Base-by-base conservation (phyloP, 2,888 invertebrate species). In the Coenonympha glycerion region DNA sequence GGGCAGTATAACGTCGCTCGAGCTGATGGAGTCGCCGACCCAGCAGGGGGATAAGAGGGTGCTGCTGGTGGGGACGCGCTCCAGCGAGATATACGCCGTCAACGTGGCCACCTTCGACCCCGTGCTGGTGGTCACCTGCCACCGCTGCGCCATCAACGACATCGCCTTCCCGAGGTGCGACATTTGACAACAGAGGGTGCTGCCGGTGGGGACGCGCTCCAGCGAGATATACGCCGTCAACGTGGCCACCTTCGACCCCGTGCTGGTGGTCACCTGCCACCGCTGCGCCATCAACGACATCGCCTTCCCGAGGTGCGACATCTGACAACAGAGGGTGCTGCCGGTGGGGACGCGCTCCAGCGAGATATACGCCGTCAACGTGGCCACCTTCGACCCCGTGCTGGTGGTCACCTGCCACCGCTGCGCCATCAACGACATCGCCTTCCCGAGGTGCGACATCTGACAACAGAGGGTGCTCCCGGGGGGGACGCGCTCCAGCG, bases 401-500 rank as follows among this genome's bases (percentile, higher is more conserved):
- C 85, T 97, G 16, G 79, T 94, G 1, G 90, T 93, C 53, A 96
- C 97, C 0, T 95, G 96, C 65, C 97, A 97, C 68, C 91, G 91
- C 1, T 90, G 91, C 26, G 88, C 92, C 0, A 92, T 98, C 60
- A 93, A 94, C 66, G 92, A 93, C 64, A 83, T 97, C 31, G 90
- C 91, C 0, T 97, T 97, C 78, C 96, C 98, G 2, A 87, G 89
- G 96, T 93, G 81, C 89, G 8, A 11, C 2, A 6, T 0, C n/a
- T n/a, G n/a, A n/a, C n/a, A n/a, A n/a, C n/a, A 89, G 60, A 85
- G 90, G 0, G 79, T 90, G 45, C 88, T 96, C 48, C 88, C 94
- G 24, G 92, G 92, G 1, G 96, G 94, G 1, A 97, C 96, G 0
- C 83, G 88, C 3, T 84, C 88, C 59, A 93, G 94, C 63, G 95